Evolutionary conservation across 2,113 vertebrate genomes (phyloP), one percentile per base, ranked within the genome.

Genomic region (Cathartes aura): DNA sequence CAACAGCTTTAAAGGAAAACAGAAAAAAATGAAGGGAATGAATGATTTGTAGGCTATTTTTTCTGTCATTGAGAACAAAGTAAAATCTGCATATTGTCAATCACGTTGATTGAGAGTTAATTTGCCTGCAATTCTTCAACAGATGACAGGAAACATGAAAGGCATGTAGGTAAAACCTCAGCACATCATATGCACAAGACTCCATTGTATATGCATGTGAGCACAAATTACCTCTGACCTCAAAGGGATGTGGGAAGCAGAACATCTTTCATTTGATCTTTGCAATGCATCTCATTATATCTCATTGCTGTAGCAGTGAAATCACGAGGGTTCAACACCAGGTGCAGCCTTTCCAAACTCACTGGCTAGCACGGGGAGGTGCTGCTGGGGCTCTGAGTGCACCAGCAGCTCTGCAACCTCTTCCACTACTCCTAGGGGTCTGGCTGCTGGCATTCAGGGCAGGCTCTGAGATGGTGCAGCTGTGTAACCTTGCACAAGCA

Each of bases 321-420:
- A 43, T 26, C n/a, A 40, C 0, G 0, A 19, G 4, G 7, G 6
- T 48, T 67, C 14, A 64, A n/a, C 11, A 40, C 2, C 16, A 85
- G 4, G 4, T 34, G 5, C 20, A 62, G 32, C 14, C 19, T 75
- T 89, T 56, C 34, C 43, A 55, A 40, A 48, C 12, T 48, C 29
- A 15, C 23, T 74, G 42, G 16, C 32, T 48, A 2, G 24, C 8
- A 22, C 15, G 10, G 27, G 29, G 22, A 27, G 0, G 2, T 38
- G 15, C 5, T 73, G 9, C 7, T n/a, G 19, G 22, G n/a, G 8
- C 19, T 73, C n/a, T 17, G 40, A 64, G 58, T 6, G 15, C n/a
- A 36, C 22, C 34, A 15, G 23, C 11, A 84, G 24, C 9, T n/a
- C 59, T 91, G 5, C 13, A 63, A 6, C 24, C 9, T 67, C 55